Conservation (phyloP, 2,888 invertebrate species). For the Psococerastis gibbosa region DNA sequence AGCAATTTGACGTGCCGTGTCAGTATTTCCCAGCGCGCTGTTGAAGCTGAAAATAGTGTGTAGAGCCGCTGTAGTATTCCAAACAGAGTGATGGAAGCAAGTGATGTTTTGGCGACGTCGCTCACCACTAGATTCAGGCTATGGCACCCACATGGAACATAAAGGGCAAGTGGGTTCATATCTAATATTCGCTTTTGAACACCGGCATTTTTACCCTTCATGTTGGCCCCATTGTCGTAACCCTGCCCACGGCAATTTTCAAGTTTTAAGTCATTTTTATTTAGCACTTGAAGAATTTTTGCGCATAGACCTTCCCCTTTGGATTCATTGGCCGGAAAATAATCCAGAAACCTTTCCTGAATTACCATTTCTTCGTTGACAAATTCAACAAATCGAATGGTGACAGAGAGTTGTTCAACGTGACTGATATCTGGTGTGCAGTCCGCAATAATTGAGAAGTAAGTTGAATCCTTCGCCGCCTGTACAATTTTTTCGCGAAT, state of each 20-base stretch:
- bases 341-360: neutral
- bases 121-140: neutral
- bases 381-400: conserved; percentile 17
- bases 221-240: neutral
- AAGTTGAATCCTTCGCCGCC: conserved; percentile 19
- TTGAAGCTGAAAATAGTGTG: conserved; percentile 8
- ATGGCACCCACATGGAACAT: neutral
- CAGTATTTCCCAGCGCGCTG: conserved; percentile 9
- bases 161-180: neutral
- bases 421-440: conserved; percentile 21
- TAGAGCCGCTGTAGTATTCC: conserved; percentile 6
- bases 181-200: neutral
- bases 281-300: conserved; percentile 7
- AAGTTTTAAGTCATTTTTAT: conserved; percentile 8
- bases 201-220: neutral
- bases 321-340: conserved; percentile 6
- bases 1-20: conserved; percentile 16
- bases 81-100: conserved; percentile 11
- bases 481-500: no score
- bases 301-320: conserved; percentile 8
- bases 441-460: conserved; percentile 19
- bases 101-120: conserved; percentile 4
- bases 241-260: neutral
- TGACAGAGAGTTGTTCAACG: conserved; percentile 21
- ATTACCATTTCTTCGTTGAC: neutral